Evolutionary conservation across 2,113 vertebrate genomes (phyloP), one percentile per base, ranked within the genome.

Genomic region (human (Homo sapiens)): DNA sequence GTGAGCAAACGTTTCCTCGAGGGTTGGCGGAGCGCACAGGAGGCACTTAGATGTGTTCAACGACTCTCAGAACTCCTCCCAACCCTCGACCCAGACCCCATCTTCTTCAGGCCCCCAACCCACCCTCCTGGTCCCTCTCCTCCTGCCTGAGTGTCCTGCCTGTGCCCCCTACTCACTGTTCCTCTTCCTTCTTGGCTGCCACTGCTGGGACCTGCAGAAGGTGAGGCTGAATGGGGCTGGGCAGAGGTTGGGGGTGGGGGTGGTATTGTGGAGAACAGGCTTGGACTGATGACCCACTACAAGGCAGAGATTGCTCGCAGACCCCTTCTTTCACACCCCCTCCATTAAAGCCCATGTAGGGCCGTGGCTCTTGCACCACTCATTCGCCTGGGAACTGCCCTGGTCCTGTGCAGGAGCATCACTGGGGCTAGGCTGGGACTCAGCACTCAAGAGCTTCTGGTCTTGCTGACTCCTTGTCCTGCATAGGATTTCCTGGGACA

Each of bases 401-500:
- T 43, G 68, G 35, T 81, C 32, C 3, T n/a, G 13, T 50, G 32
- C 43, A 43, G 52, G 64, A 50, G 45, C 40, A 9, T 3, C 52
- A 12, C 43, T 55, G 10, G 68, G 76, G 59, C 32, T 20, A 78
- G 82, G 61, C 61, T 64, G 75, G 93, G 68, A 9, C 66, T 68
- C 30, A 25, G 22, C 32, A 16, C 48, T 50, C 38, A 16, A 48
- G 50, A 12, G 18, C 2, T 75, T 9, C 45, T 0, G 9, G 40
- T 16, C 32, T 80, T 5, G 0, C 82, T 96, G 82, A 97, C 57
- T 76, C 59, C 2, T 2, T 43, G n/a, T 81, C 52, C 18, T 43
- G 38, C 48, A 0, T 97, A 99, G 99, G 99, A 99, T 94, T 99
- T 99, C 98, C 98, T 99, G 94, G 99, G 99, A 70, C 99, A 99